Conservation (phyloP, 2,113 vertebrate species). For the Tursiops truncatus region DNA sequence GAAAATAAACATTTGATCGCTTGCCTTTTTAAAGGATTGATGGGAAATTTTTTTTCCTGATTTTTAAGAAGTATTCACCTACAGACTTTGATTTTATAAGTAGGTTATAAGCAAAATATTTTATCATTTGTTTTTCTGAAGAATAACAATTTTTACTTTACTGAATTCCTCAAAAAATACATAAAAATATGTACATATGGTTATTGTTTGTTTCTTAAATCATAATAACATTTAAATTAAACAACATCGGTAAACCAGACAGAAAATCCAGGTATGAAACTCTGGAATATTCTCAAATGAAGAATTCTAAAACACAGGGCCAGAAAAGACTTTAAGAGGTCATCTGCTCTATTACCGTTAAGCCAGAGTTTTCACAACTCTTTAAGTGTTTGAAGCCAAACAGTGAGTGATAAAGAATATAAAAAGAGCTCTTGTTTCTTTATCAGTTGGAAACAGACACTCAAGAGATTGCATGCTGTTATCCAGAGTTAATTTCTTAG, state of each 20-base stretch:
- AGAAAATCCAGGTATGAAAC: neutral
- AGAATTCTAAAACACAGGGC: conserved; percentile 7
- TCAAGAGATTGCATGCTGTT: neutral
- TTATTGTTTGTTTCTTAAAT: neutral
- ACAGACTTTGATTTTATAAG: neutral
- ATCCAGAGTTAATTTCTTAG: conserved; percentile 2
- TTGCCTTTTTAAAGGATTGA: neutral
- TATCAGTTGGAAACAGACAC: neutral
- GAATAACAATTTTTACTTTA: conserved; percentile 15
- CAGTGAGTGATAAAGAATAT: neutral
- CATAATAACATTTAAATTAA: conserved; percentile 42
- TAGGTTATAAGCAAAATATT: neutral
- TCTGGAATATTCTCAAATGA: neutral
- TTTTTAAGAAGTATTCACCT: neutral
- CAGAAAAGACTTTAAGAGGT: conserved; percentile 18
- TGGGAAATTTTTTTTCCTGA: neutral
- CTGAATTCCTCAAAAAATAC: conserved; percentile 7
- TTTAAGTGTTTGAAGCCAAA: conserved; percentile 11
- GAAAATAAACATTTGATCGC: neutral
- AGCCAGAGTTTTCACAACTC: neutral
- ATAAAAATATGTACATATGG: neutral
- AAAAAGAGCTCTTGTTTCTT: neutral
- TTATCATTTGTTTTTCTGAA: conserved; percentile 6
- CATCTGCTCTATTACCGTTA: neutral
- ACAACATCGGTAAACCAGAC: neutral